Evolutionary conservation across 2,888 invertebrate genomes (phyloP).

Genomic region (Imbricaverruca yamaguchii): DNA sequence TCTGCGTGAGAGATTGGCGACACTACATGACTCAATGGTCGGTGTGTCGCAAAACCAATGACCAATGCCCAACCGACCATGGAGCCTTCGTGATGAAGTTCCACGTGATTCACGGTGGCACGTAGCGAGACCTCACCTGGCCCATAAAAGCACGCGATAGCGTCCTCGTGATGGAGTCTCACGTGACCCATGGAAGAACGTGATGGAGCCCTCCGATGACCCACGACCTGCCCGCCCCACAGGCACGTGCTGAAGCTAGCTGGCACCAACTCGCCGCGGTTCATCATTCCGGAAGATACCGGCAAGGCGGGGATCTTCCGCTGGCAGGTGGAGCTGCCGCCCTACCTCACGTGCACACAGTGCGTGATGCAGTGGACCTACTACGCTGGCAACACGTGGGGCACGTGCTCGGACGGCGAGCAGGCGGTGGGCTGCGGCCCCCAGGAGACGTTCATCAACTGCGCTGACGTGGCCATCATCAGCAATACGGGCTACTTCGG

Average conservation of each 20-base stretch:
- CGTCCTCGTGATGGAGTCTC: too few species aligned
- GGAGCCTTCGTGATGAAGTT: too few species aligned
- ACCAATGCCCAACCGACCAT: too few species aligned
- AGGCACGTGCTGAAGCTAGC: slow-evolving; percentile 66
- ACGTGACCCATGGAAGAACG: too few species aligned
- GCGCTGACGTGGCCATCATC: slow-evolving; percentile 75
- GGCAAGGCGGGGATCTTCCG: slow-evolving; percentile 56
- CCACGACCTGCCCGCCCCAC: slow-evolving; percentile 32
- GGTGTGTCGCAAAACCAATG: too few species aligned
- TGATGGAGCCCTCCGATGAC: too few species aligned
- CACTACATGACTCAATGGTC: too few species aligned
- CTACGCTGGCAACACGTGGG: slow-evolving; percentile 88
- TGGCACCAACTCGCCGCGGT: slow-evolving; percentile 57
- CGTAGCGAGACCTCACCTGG: too few species aligned
- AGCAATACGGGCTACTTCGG: slow-evolving; percentile 61
- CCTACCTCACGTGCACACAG: slow-evolving; percentile 75
- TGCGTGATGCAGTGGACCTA: slow-evolving; percentile 92
- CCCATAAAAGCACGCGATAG: too few species aligned
- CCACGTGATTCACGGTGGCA: too few species aligned
- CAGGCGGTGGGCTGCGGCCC: slow-evolving; percentile 70
- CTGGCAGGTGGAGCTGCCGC: slow-evolving; percentile 68
- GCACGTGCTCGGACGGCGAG: slow-evolving; percentile 43
- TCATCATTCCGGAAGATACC: slow-evolving; percentile 62
- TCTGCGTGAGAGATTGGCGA: too few species aligned
- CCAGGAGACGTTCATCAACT: slow-evolving; percentile 84